phyloP scores from a whole-genome alignment of 2,797 vertebrate genomes.

The Takifugu rubripes region DNA sequence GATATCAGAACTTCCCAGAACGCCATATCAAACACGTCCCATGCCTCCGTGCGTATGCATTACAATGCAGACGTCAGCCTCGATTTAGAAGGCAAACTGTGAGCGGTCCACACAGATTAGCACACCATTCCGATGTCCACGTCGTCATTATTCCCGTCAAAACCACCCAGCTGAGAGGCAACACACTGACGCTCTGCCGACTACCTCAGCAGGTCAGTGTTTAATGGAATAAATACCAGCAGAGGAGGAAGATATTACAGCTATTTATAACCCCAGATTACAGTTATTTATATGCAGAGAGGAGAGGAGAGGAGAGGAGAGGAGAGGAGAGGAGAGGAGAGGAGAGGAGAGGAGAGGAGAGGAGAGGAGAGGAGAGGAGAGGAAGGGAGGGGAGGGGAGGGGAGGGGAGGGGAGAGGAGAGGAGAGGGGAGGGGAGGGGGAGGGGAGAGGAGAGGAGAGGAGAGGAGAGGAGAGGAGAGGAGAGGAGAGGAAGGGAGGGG shows the following conservation, averaged over 20 bases:
- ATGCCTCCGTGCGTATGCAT: conserved; percentile 26
- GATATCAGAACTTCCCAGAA: conserved; percentile 18
- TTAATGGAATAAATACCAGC: conserved; percentile 62
- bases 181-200: conserved; percentile 34
- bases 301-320: conserved; percentile 18
- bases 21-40: conserved; percentile 22
- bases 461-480: not conserved
- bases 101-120: conserved; percentile 56
- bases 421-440: conserved; percentile 12
- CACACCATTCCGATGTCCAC: conserved; percentile 18
- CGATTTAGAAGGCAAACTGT: conserved; percentile 28
- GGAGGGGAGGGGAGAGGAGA: conserved; percentile 11
- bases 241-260: conserved; percentile 55
- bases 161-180: conserved; percentile 39
- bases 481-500: too few species aligned
- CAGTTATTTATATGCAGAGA: conserved; percentile 65
- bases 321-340: not conserved
- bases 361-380: conserved; percentile 21
- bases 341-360: not conserved
- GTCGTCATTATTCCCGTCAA: conserved; percentile 37
- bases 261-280: conserved; percentile 71
- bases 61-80: conserved; percentile 32
- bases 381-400: conserved; percentile 7
- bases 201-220: conserved; percentile 53
- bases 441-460: conserved; percentile 19